Evolutionary conservation across 2,888 invertebrate species (phyloP).

Genomic region (Campoletis raptor): DNA sequence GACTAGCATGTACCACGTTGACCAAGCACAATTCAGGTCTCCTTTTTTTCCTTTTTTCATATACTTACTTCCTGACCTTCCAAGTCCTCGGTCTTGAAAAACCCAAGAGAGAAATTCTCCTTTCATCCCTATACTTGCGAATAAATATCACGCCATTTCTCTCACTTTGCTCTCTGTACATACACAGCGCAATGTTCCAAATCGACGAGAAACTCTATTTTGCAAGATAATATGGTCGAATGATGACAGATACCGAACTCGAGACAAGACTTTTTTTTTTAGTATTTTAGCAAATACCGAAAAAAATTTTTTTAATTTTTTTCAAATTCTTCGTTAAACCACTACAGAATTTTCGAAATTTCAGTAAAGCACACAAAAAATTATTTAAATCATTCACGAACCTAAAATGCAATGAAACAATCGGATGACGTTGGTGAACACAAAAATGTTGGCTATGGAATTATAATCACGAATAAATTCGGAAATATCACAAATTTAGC

Average conservation of each 20-base stretch:
- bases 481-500: too few relatives aligned
- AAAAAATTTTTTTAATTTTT: neutral
- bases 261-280: neutral
- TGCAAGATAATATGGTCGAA: neutral
- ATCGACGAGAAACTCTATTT: neutral
- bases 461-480: too few relatives aligned
- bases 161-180: neutral
- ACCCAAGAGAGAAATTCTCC: neutral
- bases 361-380: neutral
- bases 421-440: neutral
- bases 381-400: neutral
- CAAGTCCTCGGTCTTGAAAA: neutral
- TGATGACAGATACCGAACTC: neutral
- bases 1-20: neutral
- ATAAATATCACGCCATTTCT: neutral
- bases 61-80: neutral
- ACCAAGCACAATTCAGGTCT: neutral
- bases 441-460: too few relatives aligned
- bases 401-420: neutral
- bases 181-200: neutral
- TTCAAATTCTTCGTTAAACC: neutral
- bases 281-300: neutral
- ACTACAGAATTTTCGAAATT: neutral
- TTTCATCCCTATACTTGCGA: neutral
- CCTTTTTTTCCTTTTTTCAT: neutral